Base-by-base conservation (phyloP, 2,888 invertebrate species). In the Rhopalosiphum nymphaeae region DNA sequence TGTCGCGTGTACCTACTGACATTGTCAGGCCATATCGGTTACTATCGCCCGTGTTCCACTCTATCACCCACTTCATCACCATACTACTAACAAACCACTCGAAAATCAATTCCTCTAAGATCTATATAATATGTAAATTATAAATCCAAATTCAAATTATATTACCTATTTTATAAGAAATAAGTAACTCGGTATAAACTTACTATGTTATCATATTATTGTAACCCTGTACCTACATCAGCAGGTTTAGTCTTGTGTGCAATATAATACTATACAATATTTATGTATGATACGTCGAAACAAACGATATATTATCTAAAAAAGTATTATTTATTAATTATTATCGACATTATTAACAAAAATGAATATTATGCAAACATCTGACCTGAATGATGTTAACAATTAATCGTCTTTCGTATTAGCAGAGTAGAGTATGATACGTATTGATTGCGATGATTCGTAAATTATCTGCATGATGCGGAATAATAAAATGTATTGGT, bases 1-100 rank as follows among this genome's bases (percentile, higher is more conserved):
- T 78, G 78, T 78, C 78, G 78, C 78, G 36, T 78, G 78, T 78
- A 78, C 21, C 21, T 78, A 78, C 78, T 78, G 78, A 78, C 78
- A 78, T 78, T 36, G 78, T 36, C 36, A 78, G 21, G 78, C 11
- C 36, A 36, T 78, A 78, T 78, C 78, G 78, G 78, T 78, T 78
- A 78, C 78, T 25, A 78, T 78, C 78, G 78, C 1, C 9, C 36
- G 36, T 78, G 78, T 78, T 78, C 78, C 78, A 78, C 67, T 78
- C 67, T 36, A 7, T 78, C 36, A 78, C 36, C 67, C 16, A 78
- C 78, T 36, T 36, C 78, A 21, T 36, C 78, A 0, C 21, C 36
- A 25, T 36, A 36, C 21, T 36, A 25, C 9, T 26, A 36, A 36
- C 36, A 78, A 42, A 78, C 36, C 21, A 78, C 21, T 78, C 78